Conservation (phyloP, 2,113 vertebrate species). For the Anas platyrhynchos region DNA sequence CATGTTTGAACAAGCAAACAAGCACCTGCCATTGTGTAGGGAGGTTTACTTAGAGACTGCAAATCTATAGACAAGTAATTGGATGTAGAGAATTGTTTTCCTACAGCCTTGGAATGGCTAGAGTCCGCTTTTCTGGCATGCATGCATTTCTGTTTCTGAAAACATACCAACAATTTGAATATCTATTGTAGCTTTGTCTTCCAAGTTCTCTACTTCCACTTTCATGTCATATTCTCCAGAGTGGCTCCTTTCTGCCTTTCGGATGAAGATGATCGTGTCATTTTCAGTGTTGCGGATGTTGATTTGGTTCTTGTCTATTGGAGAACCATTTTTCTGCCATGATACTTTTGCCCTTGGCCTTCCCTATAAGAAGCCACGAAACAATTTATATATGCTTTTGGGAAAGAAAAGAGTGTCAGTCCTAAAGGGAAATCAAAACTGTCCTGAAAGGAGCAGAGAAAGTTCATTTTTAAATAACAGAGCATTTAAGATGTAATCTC, state of each 20-base stretch:
- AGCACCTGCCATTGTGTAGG: too few relatives aligned
- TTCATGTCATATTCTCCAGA: slow-evolving; percentile 93
- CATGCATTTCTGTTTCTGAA: not conserved
- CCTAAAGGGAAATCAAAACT: not conserved
- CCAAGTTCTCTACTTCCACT: slow-evolving; percentile 91
- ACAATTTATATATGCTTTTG: not conserved
- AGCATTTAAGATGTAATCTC: not conserved
- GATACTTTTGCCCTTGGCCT: slow-evolving; percentile 92
- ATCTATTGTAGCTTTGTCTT: slow-evolving; percentile 87
- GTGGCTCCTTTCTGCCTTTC: slow-evolving; percentile 92
- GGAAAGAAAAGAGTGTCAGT: not conserved
- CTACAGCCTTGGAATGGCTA: not conserved
- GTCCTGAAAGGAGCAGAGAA: not conserved
- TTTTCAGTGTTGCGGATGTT: slow-evolving; percentile 95
- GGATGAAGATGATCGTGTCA: slow-evolving; percentile 96
- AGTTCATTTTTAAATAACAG: not conserved
- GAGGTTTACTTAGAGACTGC: not conserved
- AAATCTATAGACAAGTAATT: not conserved
- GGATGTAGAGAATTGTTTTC: fast-evolving
- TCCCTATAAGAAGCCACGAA: slow-evolving; percentile 77
- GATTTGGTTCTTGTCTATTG: slow-evolving; percentile 89
- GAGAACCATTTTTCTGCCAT: slow-evolving; percentile 90
- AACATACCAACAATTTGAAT: slow-evolving; percentile 94
- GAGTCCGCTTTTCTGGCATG: not conserved
- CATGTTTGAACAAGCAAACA: not conserved